Base-by-base conservation (phyloP, 2,888 invertebrate species). In the Omphaloscelis lunosa region DNA sequence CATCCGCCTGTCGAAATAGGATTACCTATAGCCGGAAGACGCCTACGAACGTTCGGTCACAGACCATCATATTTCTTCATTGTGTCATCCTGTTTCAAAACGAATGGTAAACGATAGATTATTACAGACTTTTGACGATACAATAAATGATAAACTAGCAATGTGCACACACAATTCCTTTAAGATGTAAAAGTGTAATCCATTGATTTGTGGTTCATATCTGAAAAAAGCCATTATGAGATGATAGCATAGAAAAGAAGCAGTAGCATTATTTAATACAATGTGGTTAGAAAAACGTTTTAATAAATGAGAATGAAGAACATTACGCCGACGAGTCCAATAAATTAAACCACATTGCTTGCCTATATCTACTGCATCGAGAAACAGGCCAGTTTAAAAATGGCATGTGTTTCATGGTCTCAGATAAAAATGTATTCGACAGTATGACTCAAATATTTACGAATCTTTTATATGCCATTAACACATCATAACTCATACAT, bases 401-500 rank as follows among this genome's bases (percentile, higher is more conserved):
- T 23, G 15, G 1, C 23, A 5, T 23, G 27, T 27, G 20, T 45
- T 45, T 75, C 67, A 75, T n/a, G 11, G 23, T 48, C 34, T 82
- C 41, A n/a, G 23, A 58, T 23, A 29, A 67, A 79, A 29, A 82
- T 67, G 34, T 29, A 62, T 76, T 63, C 20, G 2, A 68, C 2
- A 68, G 63, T 65, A 53, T 59, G n/a, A 65, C 17, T 58, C 0
- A 29, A 66, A 66, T 70, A 83, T 67, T 66, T 51, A 67, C 34
- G 39, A 27, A 66, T n/a, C 62, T 59, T 62, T 67, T 72, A 66
- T 63, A 70, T 29, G 51, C 45, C 79, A 79, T 83, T 86, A 79
- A 63, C 84, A 86, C 77, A 69, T 84, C 66, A 85, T 77, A 86
- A 87, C 78, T 79, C 81, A 86, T 85, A 81, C 89, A 90, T 87